Evolutionary conservation across 2,888 invertebrate species (phyloP).

Genomic region (Euplexia lucipara): DNA sequence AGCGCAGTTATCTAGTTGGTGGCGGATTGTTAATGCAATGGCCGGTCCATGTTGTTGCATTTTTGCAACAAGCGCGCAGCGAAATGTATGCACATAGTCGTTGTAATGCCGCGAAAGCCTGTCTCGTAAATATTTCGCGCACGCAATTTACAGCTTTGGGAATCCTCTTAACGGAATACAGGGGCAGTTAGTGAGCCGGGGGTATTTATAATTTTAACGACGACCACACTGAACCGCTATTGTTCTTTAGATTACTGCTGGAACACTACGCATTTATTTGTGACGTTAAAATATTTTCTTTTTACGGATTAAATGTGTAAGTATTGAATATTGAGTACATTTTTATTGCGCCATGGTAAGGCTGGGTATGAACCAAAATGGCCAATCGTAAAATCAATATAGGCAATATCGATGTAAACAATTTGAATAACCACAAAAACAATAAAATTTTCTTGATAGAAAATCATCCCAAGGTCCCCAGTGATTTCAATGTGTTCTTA

Average conservation of each 20-base stretch:
- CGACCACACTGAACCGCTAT: constrained; percentile 76
- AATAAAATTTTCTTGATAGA: too few relatives aligned
- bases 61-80: constrained; percentile 83
- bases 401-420: too few relatives aligned
- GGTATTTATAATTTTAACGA: constrained; percentile 85
- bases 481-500: too few relatives aligned
- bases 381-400: too few relatives aligned
- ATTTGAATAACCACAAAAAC: too few relatives aligned
- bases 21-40: constrained; percentile 73
- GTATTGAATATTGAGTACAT: background rate
- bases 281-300: constrained; percentile 29
- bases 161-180: constrained; percentile 89
- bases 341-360: background rate
- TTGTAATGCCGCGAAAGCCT: constrained; percentile 87
- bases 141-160: constrained; percentile 89
- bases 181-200: constrained; percentile 86
- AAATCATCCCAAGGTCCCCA: too few relatives aligned
- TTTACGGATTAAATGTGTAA: constrained; percentile 4
- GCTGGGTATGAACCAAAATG: too few relatives aligned
- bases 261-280: constrained; percentile 56
- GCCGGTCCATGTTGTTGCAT: constrained; percentile 76
- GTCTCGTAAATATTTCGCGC: constrained; percentile 89
- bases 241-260: constrained; percentile 74
- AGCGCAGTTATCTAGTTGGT: constrained; percentile 73
- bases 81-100: constrained; percentile 84